Evolutionary conservation across 2,888 invertebrate species (phyloP).

Genomic region (Agonum fuliginosum): DNA sequence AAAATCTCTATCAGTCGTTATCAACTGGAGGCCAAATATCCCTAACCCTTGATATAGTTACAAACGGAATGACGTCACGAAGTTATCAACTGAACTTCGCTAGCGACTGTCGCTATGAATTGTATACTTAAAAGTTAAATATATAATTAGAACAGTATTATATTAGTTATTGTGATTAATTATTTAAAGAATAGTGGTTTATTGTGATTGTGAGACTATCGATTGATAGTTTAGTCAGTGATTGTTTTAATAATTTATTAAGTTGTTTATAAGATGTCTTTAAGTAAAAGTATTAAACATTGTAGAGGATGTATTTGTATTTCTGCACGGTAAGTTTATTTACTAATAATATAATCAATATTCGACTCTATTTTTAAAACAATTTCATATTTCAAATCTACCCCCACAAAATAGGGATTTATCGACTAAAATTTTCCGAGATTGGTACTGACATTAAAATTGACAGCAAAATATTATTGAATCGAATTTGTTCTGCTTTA

Average conservation of each 20-base stretch:
- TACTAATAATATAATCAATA: slow-evolving; percentile 4
- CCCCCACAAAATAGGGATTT: not conserved
- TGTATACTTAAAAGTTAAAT: not conserved
- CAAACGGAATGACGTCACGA: no score
- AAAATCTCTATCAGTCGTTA: no score
- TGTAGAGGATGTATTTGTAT: slow-evolving; percentile 68
- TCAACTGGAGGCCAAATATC: no score
- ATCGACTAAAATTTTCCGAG: not conserved
- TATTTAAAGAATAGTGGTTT: not conserved
- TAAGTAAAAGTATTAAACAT: slow-evolving; percentile 69
- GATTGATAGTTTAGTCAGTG: no score
- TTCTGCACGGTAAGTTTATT: slow-evolving; percentile 66
- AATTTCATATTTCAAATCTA: slow-evolving; percentile 28
- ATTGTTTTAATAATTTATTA: no score
- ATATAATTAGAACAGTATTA: not conserved
- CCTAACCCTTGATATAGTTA: no score
- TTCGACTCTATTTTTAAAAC: not conserved
- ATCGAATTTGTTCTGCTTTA: not conserved
- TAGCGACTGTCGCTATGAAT: not conserved
- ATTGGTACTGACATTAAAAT: not conserved
- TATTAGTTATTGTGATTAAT: not conserved
- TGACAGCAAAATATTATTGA: not conserved
- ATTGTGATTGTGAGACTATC: not conserved
- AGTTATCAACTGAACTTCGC: no score
- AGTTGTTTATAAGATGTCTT: slow-evolving; percentile 67